Conservation (phyloP, 2,113 vertebrate species). For the Emydocephalus ijimae region DNA sequence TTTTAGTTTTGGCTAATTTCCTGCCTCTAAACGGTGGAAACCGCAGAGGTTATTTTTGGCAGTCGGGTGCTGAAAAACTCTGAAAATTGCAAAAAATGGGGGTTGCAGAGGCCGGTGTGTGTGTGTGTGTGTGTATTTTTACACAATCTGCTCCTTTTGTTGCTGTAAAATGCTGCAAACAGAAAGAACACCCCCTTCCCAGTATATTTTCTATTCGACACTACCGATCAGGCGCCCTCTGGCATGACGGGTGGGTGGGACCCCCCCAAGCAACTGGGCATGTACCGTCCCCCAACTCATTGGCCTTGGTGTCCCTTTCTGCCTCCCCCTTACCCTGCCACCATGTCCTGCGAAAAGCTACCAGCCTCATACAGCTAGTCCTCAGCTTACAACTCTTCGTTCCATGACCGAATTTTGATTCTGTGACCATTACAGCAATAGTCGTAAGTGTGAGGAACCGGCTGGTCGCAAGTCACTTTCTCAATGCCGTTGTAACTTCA, state of each 20-base stretch:
- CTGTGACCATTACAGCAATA: no score
- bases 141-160: background rate
- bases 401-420: no score
- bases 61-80: background rate
- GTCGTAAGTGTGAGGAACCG: no score
- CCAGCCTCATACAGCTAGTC: no score
- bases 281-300: no score
- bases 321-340: no score
- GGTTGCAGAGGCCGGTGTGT: background rate
- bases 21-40: background rate
- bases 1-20: background rate
- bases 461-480: no score
- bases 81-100: background rate
- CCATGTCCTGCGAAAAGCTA: no score
- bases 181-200: background rate
- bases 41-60: background rate
- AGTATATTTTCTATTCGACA: background rate
- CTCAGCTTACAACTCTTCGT: no score
- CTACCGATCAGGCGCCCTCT: background rate
- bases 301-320: no score
- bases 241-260: no score
- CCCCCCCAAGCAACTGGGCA: background rate
- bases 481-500: no score
- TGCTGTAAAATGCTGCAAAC: background rate
- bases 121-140: background rate